These are phyloP conservation scores for Noctilio leporinus DNA, from an alignment of 2,113 vertebrate species.

Conservation along the genomic window DNA sequence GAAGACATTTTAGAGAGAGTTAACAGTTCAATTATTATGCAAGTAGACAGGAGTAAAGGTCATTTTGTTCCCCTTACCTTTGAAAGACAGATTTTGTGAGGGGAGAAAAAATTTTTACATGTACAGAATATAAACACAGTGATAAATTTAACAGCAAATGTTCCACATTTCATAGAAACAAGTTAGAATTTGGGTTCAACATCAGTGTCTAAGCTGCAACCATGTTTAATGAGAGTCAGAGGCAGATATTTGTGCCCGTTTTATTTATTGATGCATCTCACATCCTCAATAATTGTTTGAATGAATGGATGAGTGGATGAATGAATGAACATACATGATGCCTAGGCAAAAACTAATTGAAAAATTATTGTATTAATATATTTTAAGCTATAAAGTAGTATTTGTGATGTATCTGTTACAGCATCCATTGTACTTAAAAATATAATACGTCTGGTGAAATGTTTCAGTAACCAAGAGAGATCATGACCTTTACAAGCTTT, in stretches of 20 bases:
- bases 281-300: not conserved
- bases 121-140: not conserved
- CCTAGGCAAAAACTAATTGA: not conserved
- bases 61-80: not conserved
- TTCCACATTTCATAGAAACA: not conserved
- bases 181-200: not conserved
- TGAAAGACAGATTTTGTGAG: not conserved
- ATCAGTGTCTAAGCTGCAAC: not conserved
- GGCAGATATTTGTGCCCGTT: not conserved
- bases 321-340: not conserved
- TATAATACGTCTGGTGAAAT: not conserved
- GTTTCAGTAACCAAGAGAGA: not conserved
- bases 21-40: slow-evolving; percentile 10
- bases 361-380: not conserved
- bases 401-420: not conserved
- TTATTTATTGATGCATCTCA: not conserved
- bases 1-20: not conserved
- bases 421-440: not conserved
- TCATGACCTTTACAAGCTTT: not conserved
- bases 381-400: not conserved
- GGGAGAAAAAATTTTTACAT: not conserved
- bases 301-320: not conserved
- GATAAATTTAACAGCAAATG: not conserved
- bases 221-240: not conserved
- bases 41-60: slow-evolving; percentile 24